Conservation (phyloP, 1,140 invertebrate genomes). For the Popillia japonica region DNA sequence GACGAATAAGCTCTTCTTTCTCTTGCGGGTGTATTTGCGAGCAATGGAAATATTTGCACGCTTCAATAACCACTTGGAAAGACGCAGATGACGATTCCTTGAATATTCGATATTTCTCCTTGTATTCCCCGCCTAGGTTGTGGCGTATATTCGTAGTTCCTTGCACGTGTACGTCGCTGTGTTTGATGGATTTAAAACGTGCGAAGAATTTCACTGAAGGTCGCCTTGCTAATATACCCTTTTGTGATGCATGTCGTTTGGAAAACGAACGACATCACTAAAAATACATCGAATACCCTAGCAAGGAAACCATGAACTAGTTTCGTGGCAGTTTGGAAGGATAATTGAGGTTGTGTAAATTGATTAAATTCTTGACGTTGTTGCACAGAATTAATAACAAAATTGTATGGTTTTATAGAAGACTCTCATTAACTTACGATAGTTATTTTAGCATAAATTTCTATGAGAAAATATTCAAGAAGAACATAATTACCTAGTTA, state of each 20-base stretch:
- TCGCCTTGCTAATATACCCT: neutral
- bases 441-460: no score
- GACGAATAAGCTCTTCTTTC: neutral
- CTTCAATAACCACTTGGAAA: neutral
- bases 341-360: neutral
- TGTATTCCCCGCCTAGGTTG: neutral
- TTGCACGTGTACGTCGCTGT: neutral
- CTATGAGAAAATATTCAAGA: no score
- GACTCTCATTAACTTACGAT: no score
- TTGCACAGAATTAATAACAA: no score
- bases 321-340: neutral
- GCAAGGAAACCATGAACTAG: neutral
- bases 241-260: neutral
- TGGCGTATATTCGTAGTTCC: neutral
- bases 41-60: constrained; percentile 13
- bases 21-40: neutral
- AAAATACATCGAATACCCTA: neutral
- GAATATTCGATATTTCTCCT: neutral
- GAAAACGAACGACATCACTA: neutral
- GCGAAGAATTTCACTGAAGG: neutral
- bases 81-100: neutral
- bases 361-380: neutral
- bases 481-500: no score
- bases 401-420: no score
- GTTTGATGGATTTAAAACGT: constrained; percentile 6